phyloP scores from a whole-genome alignment of 2,888 invertebrate species.

The Megamerina dolium region DNA sequence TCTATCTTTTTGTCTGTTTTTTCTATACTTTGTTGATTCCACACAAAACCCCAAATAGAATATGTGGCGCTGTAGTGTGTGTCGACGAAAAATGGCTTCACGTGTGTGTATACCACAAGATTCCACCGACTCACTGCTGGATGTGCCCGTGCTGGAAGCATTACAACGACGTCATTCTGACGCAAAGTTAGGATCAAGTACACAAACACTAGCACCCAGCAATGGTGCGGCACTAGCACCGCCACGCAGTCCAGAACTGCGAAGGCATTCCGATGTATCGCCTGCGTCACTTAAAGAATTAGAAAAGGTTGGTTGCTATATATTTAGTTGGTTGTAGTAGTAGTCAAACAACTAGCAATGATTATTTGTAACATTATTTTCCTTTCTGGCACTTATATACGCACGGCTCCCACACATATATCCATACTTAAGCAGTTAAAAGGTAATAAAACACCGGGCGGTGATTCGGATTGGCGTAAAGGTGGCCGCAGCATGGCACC shows the following conservation, averaged over 20 bases:
- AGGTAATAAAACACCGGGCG: slow-evolving; percentile 55
- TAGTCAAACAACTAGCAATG: not conserved
- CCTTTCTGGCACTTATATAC: not conserved
- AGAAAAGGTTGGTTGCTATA: slow-evolving; percentile 65
- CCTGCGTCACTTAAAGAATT: slow-evolving; percentile 81
- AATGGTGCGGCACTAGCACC: slow-evolving; percentile 64
- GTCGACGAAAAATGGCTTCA: slow-evolving; percentile 75
- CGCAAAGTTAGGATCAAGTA: slow-evolving; percentile 59
- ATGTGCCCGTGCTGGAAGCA: slow-evolving; percentile 72
- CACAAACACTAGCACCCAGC: slow-evolving; percentile 47
- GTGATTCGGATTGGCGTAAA: slow-evolving; percentile 54
- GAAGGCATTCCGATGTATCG: slow-evolving; percentile 80
- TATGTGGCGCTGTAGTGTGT: slow-evolving; percentile 85
- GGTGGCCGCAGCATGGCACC: slow-evolving; percentile 59
- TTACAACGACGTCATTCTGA: slow-evolving; percentile 78
- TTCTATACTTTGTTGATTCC: too few species aligned
- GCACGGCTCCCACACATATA: not conserved
- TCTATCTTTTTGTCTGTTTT: too few species aligned
- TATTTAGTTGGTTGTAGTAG: not conserved
- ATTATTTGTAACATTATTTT: not conserved
- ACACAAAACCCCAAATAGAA: too few species aligned
- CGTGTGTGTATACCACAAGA: slow-evolving; percentile 71
- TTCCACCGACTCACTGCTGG: slow-evolving; percentile 76
- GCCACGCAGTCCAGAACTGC: slow-evolving; percentile 73
- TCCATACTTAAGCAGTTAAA: slow-evolving; percentile 54